phyloP scores from a whole-genome alignment of 2,113 vertebrate species.

The Rhea pennata region DNA sequence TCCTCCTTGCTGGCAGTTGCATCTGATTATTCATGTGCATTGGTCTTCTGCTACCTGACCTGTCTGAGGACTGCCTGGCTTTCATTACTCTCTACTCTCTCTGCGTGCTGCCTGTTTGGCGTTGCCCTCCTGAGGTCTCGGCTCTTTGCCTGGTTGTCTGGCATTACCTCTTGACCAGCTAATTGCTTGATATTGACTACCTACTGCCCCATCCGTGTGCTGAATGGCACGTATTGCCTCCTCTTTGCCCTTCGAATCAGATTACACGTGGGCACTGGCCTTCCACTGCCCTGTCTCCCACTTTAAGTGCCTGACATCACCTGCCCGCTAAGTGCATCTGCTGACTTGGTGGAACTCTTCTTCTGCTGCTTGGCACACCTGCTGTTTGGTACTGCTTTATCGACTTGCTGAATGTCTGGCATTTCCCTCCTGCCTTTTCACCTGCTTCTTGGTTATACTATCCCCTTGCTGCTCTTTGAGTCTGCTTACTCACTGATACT shows the following conservation, averaged over 20 bases:
- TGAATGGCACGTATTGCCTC: constrained; percentile 5
- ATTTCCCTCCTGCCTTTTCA: constrained; percentile 65
- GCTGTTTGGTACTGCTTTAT: constrained; percentile 57
- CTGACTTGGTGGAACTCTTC: constrained; percentile 61
- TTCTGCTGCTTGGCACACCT: constrained; percentile 72
- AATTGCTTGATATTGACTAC: constrained; percentile 60
- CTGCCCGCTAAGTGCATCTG: constrained; percentile 61
- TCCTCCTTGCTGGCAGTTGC: constrained; percentile 23
- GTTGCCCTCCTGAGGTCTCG: constrained; percentile 49
- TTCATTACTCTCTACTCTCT: constrained; percentile 52
- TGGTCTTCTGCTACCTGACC: constrained; percentile 41
- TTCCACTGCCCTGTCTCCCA: constrained; percentile 38
- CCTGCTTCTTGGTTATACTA: constrained; percentile 49
- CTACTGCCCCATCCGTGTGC: constrained; percentile 49
- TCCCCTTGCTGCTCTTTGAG: constrained; percentile 41
- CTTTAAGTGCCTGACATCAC: constrained; percentile 49
- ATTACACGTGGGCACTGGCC: background rate
- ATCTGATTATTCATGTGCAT: constrained; percentile 32
- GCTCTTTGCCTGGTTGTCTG: constrained; percentile 64
- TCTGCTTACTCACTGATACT: constrained; percentile 44
- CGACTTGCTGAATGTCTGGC: constrained; percentile 63
- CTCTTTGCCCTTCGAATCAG: background rate
- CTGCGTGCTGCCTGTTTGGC: constrained; percentile 63
- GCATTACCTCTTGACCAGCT: constrained; percentile 50
- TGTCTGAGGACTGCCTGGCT: constrained; percentile 39